Evolutionary conservation across 2,113 vertebrate genomes (phyloP), one percentile per base, ranked within the genome.

Genomic region (Hemiprocne comata): DNA sequence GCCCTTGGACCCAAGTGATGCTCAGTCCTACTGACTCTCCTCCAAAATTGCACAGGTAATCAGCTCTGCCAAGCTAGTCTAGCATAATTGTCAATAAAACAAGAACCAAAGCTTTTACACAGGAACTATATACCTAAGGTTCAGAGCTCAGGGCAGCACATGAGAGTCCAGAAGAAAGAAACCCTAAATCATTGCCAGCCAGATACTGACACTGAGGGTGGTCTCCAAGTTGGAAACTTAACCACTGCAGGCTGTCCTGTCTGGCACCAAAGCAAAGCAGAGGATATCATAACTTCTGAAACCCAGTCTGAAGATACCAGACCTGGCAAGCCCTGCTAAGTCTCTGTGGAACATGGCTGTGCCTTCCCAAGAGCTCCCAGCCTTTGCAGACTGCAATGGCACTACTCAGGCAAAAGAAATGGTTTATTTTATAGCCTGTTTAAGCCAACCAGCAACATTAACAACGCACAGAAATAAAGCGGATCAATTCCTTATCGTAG

Each of bases 1-100:
- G 3, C 18, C 53, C 57, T 62, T 29, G 61, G 85, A 42, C 66
- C 42, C 58, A 6, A 25, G 48, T 0, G 48, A 13, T 55, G 75
- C 53, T 85, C 8, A 7, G 42, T 53, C 42, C 62, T 71, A 69
- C 70, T 28, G 74, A 31, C 8, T 9, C 29, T 29, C 17, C 75
- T 62, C 44, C 65, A 75, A 3, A 26, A 24, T 1, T 0, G 19
- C n/a, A 48, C 21, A 10, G 40, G 25, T 19, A 24, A 9, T 17
- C 65, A 21, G 40, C n/a, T 40, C 55, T 78, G 71, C 54, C 55
- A 13, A 67, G 53, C 18, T 17, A 5, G 4, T 8, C 91, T 8
- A 28, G 34, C 0, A 0, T 1, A 20, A 28, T 0, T 31, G 28
- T 17, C 71, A 42, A 1, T 3, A 6, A n/a, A 40, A 44, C n/a